These are phyloP conservation scores for Aphelenchoides avenae DNA, from an alignment of 1,140 invertebrate genomes.

Conservation along the genomic window DNA sequence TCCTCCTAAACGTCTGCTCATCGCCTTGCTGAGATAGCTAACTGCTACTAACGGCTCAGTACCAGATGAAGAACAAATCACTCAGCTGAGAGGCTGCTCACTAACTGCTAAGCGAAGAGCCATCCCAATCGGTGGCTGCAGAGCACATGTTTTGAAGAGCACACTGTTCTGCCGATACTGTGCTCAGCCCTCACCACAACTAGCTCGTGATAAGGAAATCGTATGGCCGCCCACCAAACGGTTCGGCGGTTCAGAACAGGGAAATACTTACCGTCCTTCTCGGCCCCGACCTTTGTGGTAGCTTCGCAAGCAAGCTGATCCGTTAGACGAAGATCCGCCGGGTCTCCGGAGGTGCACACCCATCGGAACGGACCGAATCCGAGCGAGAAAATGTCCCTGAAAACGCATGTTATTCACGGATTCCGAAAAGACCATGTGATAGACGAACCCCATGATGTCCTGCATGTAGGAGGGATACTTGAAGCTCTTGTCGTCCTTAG, in stretches of 20 bases:
- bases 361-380: constrained; percentile 73
- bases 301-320: constrained; percentile 66
- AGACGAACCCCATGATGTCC: constrained; percentile 68
- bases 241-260: neutral
- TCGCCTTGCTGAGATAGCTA: too few species aligned
- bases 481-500: constrained; percentile 63
- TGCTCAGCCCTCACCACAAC: too few species aligned
- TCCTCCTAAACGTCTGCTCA: too few species aligned
- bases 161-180: too few species aligned
- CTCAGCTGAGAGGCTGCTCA: neutral
- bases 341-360: constrained; percentile 68
- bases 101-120: neutral
- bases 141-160: too few species aligned
- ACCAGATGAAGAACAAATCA: neutral
- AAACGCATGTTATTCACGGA: too few species aligned
- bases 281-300: constrained; percentile 62
- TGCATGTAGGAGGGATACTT: constrained; percentile 71
- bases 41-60: too few species aligned
- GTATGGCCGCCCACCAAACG: too few species aligned
- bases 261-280: constrained; percentile 50
- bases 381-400: constrained; percentile 69
- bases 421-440: too few species aligned
- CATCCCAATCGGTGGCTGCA: too few species aligned
- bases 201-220: too few species aligned
- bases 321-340: constrained; percentile 65